phyloP scores from a whole-genome alignment of 2,113 vertebrate species.

The Ginglymostoma cirratum region DNA sequence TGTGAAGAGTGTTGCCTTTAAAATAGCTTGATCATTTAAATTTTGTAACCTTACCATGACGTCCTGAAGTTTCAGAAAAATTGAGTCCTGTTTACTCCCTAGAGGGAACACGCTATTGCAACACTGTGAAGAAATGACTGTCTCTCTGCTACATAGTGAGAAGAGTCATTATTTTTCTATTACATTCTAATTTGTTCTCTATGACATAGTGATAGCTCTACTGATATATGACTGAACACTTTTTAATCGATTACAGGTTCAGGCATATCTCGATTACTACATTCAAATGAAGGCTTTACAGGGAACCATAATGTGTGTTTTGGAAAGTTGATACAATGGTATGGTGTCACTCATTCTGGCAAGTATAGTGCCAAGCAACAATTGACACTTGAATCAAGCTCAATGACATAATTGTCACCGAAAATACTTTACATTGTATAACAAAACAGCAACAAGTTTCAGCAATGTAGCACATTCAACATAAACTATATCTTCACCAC shows the following conservation, averaged over 20 bases:
- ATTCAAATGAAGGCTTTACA: neutral
- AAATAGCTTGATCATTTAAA: neutral
- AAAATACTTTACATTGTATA: neutral
- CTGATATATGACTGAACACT: neutral
- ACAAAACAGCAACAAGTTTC: neutral
- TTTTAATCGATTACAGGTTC: neutral
- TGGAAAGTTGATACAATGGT: neutral
- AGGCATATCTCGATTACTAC: neutral
- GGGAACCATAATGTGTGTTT: neutral
- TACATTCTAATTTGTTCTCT: neutral
- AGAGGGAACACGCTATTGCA: neutral
- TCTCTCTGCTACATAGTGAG: neutral
- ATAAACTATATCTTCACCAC: neutral
- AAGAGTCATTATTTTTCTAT: neutral
- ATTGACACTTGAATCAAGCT: neutral
- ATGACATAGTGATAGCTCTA: neutral
- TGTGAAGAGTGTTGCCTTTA: neutral
- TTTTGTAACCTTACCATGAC: neutral
- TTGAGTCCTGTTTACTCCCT: neutral
- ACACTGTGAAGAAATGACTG: neutral
- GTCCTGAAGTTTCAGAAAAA: constrained; percentile 8
- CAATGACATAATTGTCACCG: neutral
- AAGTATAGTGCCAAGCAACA: neutral
- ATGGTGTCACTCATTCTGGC: neutral
- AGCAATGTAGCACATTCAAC: neutral